A percentile compares a stretch with the other conserved stretches of the same genome.
Conservation (phyloP, 2,113 vertebrate species). For the Nettapus auritus region DNA sequence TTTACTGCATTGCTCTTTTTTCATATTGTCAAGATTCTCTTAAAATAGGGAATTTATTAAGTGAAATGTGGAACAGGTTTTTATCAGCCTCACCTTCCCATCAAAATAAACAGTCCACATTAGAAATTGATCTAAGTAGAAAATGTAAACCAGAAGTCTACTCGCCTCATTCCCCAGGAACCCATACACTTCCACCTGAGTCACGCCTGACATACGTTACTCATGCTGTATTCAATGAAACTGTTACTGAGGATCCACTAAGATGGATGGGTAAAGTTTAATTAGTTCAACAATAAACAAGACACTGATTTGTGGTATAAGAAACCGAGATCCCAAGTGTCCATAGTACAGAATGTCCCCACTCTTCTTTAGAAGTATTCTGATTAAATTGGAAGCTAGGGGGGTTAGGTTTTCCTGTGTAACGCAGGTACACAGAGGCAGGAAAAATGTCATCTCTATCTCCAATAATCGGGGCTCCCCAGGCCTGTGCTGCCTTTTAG, state of each 20-base stretch:
- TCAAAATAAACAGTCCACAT: background rate
- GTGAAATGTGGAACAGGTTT: background rate
- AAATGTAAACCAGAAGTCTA: background rate
- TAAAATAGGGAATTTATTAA: background rate
- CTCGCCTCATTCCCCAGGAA: background rate
- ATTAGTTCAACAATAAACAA: background rate
- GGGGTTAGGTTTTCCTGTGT: background rate
- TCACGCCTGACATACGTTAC: background rate
- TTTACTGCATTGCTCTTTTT: background rate
- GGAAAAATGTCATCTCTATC: background rate
- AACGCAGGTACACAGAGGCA: background rate
- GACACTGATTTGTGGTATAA: background rate
- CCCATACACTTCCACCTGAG: rapidly evolving
- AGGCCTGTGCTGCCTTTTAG: background rate
- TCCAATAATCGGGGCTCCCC: background rate
- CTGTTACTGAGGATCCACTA: background rate
- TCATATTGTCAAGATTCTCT: background rate
- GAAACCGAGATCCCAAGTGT: background rate
- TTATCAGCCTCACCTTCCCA: background rate
- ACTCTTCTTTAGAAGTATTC: background rate
- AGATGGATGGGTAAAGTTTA: background rate
- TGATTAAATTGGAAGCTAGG: background rate
- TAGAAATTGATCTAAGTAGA: background rate
- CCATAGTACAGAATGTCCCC: background rate
- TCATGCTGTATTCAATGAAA: background rate